Evolutionary conservation across 2,113 vertebrate genomes (phyloP).

Genomic region (Elaphurus davidianus): DNA sequence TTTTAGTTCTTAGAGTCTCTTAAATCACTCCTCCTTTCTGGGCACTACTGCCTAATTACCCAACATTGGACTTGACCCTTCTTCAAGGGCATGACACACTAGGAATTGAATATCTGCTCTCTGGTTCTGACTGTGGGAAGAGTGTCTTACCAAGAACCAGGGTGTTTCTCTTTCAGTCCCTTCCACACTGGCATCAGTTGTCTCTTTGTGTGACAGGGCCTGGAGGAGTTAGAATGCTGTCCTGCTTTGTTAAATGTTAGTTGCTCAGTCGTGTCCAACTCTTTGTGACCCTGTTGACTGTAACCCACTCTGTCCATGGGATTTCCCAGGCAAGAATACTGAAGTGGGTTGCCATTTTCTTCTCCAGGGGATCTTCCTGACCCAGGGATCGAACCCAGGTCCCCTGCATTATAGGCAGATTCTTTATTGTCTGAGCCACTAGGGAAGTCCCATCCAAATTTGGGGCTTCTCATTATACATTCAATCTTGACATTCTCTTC

Average conservation of each 20-base stretch:
- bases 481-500: neutral
- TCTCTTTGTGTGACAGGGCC: neutral
- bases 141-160: neutral
- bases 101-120: neutral
- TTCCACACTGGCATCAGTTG: neutral
- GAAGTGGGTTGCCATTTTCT: neutral
- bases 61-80: neutral
- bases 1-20: neutral
- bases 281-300: neutral
- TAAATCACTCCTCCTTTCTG: neutral
- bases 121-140: neutral
- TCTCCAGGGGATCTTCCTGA: neutral
- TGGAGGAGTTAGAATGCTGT: neutral
- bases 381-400: neutral
- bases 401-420: neutral
- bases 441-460: neutral
- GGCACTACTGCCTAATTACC: neutral
- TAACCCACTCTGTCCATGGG: neutral
- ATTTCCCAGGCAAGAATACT: neutral
- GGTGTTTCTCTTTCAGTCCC: neutral
- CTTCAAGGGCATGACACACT: neutral
- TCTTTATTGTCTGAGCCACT: neutral
- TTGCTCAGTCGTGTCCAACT: neutral
- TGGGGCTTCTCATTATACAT: neutral
- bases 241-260: neutral